Base-by-base conservation (phyloP, 92 coral and sea anemone species). In the Virgularia gustaviana region DNA sequence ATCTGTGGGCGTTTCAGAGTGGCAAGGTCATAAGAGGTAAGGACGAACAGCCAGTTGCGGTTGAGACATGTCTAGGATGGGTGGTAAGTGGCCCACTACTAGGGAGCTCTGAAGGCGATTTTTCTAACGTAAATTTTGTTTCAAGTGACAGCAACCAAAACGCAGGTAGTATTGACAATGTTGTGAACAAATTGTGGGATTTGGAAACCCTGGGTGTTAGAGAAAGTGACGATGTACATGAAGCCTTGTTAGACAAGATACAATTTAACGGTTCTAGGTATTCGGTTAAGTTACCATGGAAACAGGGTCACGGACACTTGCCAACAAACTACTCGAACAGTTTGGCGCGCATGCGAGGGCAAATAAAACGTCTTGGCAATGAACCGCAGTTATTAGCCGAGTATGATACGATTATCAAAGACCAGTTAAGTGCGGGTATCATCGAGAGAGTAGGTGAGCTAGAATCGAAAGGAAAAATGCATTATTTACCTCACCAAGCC, bases 81-180 rank as follows among this genome's bases (percentile, higher is more conserved):
- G 85, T 81, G 65, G 44, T 81, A 20, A 61, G 75, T n/a, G 85
- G 75, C 1, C 85, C 85, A 3, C 61, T 81, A 57, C 74, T 52
- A 47, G 47, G 79, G 13, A 37, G 42, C 24, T 38, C 35, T 24
- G 30, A 27, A n/a, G 44, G 12, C 4, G 18, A 56, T 27, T 35
- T 19, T 8, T 55, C 41, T 25, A 25, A 43, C 2, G 65, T 52
- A 39, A 20, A 67, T 28, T 71, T 66, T 41, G 37, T 28, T 0
- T 52, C 41, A 5, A 36, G 55, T 54, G 56, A 36, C 77, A 55
- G 65, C 2, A 34, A 31, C 9, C 45, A 9, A 15, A 38, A 24
- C 19, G 4, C 37, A 33, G 6, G 6, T 33, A 16, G 25, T 28
- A n/a, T 76, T 33, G 63, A 42, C 34, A 7, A 3, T 1, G 43